These are phyloP conservation scores for Phoeniculus purpureus DNA, from an alignment of 2,797 vertebrate species.

Conservation along the genomic window DNA sequence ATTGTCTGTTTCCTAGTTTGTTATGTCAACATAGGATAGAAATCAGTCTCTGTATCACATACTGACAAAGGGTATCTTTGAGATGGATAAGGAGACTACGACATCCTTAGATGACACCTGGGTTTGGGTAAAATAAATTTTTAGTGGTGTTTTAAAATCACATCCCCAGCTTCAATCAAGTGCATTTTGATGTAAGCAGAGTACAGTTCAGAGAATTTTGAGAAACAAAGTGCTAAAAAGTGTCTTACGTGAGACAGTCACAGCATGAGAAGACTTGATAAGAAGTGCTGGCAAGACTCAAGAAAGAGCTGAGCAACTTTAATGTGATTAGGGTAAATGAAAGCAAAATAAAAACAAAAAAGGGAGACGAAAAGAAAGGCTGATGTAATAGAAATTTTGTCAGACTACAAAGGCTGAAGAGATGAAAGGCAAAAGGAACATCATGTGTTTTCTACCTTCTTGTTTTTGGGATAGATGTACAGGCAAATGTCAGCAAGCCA, in stretches of 20 bases:
- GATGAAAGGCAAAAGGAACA: constrained; percentile 67
- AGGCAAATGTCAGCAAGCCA: constrained; percentile 42
- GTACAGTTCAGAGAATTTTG: neutral
- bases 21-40: neutral
- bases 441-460: constrained; percentile 46
- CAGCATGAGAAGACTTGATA: constrained; percentile 20
- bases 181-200: constrained; percentile 5
- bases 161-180: neutral
- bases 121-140: neutral
- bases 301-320: constrained; percentile 40
- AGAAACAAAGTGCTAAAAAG: neutral
- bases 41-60: neutral
- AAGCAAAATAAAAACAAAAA: constrained; percentile 2
- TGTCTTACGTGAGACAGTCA: constrained; percentile 30
- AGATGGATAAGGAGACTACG: neutral
- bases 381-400: constrained; percentile 51
- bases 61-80: neutral
- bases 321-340: constrained; percentile 46
- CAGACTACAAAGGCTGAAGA: constrained; percentile 68
- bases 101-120: neutral
- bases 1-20: neutral
- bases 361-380: constrained; percentile 20
- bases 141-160: neutral
- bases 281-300: constrained; percentile 26
- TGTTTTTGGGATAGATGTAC: constrained; percentile 47